Base-by-base conservation (phyloP, 2,113 vertebrate species). In the Nothobranchius furzeri region DNA sequence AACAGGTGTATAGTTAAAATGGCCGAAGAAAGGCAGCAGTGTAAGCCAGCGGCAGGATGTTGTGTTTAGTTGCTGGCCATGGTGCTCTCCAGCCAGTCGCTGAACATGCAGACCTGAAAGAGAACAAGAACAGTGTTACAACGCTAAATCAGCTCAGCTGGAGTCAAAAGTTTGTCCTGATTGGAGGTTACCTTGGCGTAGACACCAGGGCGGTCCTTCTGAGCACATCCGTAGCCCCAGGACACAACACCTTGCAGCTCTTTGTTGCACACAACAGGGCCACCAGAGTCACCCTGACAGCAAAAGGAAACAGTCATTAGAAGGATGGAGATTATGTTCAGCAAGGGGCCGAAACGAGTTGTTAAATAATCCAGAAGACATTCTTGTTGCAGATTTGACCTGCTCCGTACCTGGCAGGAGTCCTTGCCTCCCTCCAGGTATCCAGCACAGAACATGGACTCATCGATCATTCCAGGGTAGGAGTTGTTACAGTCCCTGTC, bases 361-460 rank as follows among this genome's bases (percentile, higher is more conserved):
- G 7, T 9, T 40, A 40, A 40, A 7, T 10, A 42, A 40, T 20
- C 17, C 15, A 20, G 11, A 58, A 42, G 12, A 20, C 6, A 9
- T 0, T 13, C 17, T 50, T 47, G 9, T 40, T 40, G 7, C 17
- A 36, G n/a, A 25, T 67, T 24, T 49, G 15, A 68, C 12, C 35
- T 48, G 30, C 25, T 56, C 6, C 25, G 40, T 56, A 86, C 95
- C 94, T 96, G 93, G 64, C 94, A 96, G 51, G 94, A 93, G 85
- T 95, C 94, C 72, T 94, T 95, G 53, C 94, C 95, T 7, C 95
- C 95, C 73, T 95, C 93, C 43, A 89, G 48, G 37, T 90, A 93
- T 46, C 95, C 95, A 3, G 93, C 93, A 6, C 94, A 95, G 84
- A 96, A 91, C 95, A 95, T 96, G 88, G 90, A 74, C 0, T 74